Conservation (phyloP, 2,888 invertebrate species). For the Phasia obesa region DNA sequence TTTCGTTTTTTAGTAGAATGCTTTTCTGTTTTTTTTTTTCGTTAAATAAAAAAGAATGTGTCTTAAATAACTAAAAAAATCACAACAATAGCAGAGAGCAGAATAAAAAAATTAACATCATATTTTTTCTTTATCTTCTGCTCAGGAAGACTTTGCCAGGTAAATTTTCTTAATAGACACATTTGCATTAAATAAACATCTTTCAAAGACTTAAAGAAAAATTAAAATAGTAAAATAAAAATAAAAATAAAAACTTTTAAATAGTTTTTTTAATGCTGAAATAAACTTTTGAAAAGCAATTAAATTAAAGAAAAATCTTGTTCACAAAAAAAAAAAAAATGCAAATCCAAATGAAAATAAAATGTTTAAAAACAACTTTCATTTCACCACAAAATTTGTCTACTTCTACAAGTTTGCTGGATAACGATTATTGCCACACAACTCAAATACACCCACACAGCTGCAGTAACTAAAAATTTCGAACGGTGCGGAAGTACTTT, state of each 20-base stretch:
- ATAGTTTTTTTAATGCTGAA: conserved; percentile 28
- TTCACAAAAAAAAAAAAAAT: neutral
- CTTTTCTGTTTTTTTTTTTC: neutral
- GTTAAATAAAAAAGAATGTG: conserved; percentile 21
- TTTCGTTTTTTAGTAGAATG: neutral
- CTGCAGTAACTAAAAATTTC: neutral
- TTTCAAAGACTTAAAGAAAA: conserved; percentile 28
- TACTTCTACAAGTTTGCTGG: conserved; percentile 44
- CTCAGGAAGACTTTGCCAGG: neutral
- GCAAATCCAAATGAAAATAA: conserved; percentile 25
- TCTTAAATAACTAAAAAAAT: conserved; percentile 42
- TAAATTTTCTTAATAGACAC: conserved; percentile 42
- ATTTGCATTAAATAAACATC: conserved; percentile 36
- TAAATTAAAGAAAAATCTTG: conserved; percentile 53
- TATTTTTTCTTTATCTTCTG: neutral
- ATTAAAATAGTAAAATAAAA: neutral
- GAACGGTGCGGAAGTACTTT: neutral
- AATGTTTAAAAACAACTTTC: conserved; percentile 62
- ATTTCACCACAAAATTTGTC: conserved; percentile 55
- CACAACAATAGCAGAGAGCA: neutral
- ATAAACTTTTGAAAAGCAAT: conserved; percentile 60
- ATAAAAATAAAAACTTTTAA: conserved; percentile 5
- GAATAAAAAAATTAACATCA: conserved; percentile 22
- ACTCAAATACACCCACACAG: no score
- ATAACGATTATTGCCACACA: conserved; percentile 33